phyloP scores from a whole-genome alignment of 2,113 vertebrate genomes.

The Sciurus niger region DNA sequence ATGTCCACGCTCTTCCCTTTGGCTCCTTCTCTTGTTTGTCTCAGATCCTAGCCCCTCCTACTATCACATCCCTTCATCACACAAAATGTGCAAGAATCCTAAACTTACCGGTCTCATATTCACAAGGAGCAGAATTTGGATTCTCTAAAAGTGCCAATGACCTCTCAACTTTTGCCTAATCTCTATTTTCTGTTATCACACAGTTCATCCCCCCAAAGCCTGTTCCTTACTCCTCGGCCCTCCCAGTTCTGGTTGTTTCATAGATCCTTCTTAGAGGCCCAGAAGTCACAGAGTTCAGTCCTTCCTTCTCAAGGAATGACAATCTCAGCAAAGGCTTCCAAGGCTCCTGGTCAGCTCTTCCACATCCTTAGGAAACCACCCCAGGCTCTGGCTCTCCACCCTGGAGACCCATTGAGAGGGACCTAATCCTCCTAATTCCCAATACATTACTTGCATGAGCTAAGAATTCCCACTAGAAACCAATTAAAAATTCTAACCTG shows the following conservation, averaged over 20 bases:
- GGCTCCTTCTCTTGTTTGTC: background rate
- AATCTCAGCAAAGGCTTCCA: background rate
- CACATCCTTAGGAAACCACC: background rate
- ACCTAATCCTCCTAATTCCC: background rate
- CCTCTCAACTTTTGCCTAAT: background rate
- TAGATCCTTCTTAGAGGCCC: background rate
- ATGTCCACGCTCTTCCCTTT: background rate
- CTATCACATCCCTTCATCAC: background rate
- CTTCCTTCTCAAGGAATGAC: background rate
- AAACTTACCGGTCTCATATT: background rate
- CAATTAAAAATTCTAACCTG: background rate
- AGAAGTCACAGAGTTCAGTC: background rate
- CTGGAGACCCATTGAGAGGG: background rate
- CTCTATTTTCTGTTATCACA: background rate
- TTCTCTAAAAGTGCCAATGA: background rate
- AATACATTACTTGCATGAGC: background rate
- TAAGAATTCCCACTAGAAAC: background rate
- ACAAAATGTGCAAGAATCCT: background rate
- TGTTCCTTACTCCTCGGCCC: background rate
- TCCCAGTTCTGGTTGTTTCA: background rate
- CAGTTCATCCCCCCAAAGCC: background rate
- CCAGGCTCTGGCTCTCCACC: background rate
- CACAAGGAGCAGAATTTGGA: background rate
- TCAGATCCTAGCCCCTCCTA: background rate
- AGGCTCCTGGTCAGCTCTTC: background rate